Conservation (phyloP, 2,797 vertebrate genomes). For the Sylvia borin region DNA sequence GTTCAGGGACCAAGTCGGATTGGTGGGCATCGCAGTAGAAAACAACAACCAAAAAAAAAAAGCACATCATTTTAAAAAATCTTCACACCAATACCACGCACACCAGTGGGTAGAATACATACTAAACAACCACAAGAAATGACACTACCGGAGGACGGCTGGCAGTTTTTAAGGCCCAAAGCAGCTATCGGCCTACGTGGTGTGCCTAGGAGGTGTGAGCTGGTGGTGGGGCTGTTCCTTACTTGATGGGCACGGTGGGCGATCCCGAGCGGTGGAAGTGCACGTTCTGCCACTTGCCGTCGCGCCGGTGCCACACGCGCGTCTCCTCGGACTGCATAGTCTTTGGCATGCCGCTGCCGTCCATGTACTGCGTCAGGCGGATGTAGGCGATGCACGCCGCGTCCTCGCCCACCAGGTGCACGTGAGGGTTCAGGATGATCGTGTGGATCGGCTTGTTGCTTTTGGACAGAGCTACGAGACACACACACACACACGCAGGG, state of each 20-base stretch:
- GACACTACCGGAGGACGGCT: not conserved
- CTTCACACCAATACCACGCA: not conserved
- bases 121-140: not conserved
- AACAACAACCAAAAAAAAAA: not conserved
- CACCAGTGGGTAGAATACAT: not conserved
- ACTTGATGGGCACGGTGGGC: constrained; percentile 92
- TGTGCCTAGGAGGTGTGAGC: not conserved
- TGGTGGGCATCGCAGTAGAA: not conserved
- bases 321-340: constrained; percentile 98
- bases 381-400: constrained; percentile 97
- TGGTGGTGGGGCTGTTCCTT: constrained; percentile 49
- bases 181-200: not conserved
- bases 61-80: not conserved
- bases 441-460: constrained; percentile 91
- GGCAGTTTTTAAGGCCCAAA: not conserved
- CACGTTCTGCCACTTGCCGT: constrained; percentile 97
- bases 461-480: constrained; percentile 87
- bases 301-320: constrained; percentile 95
- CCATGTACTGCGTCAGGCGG: constrained; percentile 94
- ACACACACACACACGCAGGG: not conserved
- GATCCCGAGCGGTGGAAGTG: constrained; percentile 98
- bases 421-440: constrained; percentile 95
- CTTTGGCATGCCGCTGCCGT: constrained; percentile 87
- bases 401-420: constrained; percentile 95
- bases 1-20: not conserved